These are phyloP conservation scores for Buceros bicornis DNA, from an alignment of 2,797 vertebrate genomes.

Conservation along the genomic window DNA sequence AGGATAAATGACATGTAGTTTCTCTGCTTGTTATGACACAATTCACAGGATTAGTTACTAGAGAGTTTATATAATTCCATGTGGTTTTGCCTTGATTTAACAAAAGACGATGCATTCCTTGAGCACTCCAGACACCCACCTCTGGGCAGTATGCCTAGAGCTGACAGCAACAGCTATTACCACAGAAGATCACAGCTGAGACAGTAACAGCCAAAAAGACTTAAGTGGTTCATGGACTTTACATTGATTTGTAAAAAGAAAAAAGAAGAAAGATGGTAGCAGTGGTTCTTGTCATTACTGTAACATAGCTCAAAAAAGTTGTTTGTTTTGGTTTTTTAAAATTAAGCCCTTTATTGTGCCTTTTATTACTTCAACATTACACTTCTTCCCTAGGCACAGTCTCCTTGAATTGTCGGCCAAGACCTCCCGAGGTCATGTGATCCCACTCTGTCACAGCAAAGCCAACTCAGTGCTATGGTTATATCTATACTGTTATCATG, in stretches of 20 bases:
- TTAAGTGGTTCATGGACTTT: neutral
- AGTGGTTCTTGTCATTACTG: neutral
- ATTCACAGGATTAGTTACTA: neutral
- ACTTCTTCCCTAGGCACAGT: neutral
- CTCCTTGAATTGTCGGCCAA: neutral
- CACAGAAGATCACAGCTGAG: neutral
- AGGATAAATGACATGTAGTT: neutral
- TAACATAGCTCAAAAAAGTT: neutral
- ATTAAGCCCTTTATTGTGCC: neutral
- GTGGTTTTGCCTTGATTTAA: slow-evolving; percentile 35
- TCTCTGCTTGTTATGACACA: neutral
- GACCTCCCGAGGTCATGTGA: neutral
- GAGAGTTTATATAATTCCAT: neutral
- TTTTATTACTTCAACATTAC: neutral
- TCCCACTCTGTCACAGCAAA: neutral
- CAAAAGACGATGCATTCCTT: neutral
- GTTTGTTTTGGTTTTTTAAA: neutral
- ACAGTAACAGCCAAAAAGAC: neutral
- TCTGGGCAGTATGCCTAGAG: neutral
- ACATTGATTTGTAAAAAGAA: neutral
- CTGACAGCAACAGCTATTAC: slow-evolving; percentile 14
- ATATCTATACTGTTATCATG: fast-evolving
- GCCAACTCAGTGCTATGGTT: neutral
- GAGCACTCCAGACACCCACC: slow-evolving; percentile 16
- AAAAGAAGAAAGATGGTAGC: neutral